Evolutionary conservation across 2,888 invertebrate genomes (phyloP).

Genomic region (Cephus spinipes): DNA sequence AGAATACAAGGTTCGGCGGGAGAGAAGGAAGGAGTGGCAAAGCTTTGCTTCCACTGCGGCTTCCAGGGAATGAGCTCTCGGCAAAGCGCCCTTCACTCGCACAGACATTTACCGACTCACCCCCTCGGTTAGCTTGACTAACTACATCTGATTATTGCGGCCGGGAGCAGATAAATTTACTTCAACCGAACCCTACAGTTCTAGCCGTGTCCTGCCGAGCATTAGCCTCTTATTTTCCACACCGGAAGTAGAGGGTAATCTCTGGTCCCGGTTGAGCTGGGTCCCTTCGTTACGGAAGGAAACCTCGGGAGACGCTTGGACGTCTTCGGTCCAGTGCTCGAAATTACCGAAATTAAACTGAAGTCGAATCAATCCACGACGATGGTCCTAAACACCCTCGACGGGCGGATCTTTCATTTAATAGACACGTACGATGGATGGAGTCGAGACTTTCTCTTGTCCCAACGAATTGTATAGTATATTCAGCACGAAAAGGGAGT

Average conservation of each 20-base stretch:
- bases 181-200: constrained; percentile 41
- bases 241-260: constrained; percentile 18
- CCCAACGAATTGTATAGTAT: not conserved
- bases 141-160: constrained; percentile 53
- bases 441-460: not conserved
- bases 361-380: no score
- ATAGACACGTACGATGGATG: not conserved
- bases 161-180: constrained; percentile 48
- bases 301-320: not conserved
- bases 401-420: no score
- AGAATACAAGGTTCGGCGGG: not conserved
- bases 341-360: not conserved
- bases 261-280: not conserved
- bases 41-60: not conserved
- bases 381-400: no score
- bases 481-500: not conserved
- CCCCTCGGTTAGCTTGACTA: constrained; percentile 30
- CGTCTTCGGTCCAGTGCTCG: not conserved
- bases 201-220: constrained; percentile 22
- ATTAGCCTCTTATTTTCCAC: constrained; percentile 5
- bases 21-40: not conserved
- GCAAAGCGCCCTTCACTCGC: not conserved
- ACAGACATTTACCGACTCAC: not conserved
- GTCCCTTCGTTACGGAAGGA: not conserved
- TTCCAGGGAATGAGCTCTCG: constrained; percentile 20